These are phyloP conservation scores for Bovichtus variegatus DNA, from an alignment of 2,797 vertebrate genomes.

Conservation along the genomic window DNA sequence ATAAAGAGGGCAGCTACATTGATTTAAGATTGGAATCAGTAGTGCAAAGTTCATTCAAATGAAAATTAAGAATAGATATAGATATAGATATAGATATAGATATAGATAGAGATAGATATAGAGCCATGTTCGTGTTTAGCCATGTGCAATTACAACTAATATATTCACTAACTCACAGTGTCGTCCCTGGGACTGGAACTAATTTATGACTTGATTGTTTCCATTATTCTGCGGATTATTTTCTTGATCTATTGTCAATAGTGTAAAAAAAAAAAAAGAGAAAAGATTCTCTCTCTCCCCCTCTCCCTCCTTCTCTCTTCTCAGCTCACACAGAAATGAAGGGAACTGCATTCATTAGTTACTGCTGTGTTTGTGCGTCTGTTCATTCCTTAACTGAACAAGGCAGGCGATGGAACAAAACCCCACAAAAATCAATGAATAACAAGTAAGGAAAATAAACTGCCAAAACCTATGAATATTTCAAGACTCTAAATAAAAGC, in stretches of 20 bases:
- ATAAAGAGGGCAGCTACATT: neutral
- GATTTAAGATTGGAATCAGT: neutral
- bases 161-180: neutral
- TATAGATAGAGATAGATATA: too few species aligned
- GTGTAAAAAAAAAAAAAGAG: too few species aligned
- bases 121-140: neutral
- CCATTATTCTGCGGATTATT: too few species aligned
- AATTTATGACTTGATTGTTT: neutral
- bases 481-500: slow-evolving; percentile 14
- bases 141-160: neutral
- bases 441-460: slow-evolving; percentile 16
- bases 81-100: too few species aligned
- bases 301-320: too few species aligned
- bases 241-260: neutral
- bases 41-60: neutral
- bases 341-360: neutral
- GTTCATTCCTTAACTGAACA: slow-evolving; percentile 6
- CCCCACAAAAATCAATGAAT: slow-evolving; percentile 11
- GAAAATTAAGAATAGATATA: too few species aligned
- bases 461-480: slow-evolving; percentile 37
- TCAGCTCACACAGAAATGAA: neutral
- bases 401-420: neutral
- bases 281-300: too few species aligned
- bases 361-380: neutral
- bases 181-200: neutral